Percentiles rank a stretch among this genome's conserved stretches.
phyloP scores from a whole-genome alignment of 2,888 invertebrate genomes.

The Ceriagrion tenellum region DNA sequence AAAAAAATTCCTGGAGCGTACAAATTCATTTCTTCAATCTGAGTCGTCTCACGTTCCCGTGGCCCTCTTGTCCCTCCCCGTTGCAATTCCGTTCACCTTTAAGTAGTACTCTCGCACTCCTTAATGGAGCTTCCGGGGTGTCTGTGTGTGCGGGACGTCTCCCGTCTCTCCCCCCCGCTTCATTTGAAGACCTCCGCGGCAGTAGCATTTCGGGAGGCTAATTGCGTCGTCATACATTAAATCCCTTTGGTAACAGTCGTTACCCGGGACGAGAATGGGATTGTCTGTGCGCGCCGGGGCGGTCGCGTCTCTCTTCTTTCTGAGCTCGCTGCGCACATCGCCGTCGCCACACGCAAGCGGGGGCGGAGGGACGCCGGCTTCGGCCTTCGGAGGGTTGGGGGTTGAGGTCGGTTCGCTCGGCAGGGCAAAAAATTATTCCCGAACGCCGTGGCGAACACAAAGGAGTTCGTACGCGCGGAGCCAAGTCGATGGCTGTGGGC shows the following conservation, averaged over 20 bases:
- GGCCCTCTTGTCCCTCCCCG: background rate
- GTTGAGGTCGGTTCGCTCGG: background rate
- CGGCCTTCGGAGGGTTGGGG: background rate
- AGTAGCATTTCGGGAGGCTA: slow-evolving; percentile 51
- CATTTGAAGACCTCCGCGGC: slow-evolving; percentile 46
- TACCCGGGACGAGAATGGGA: slow-evolving; percentile 55
- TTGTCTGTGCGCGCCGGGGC: slow-evolving; percentile 33
- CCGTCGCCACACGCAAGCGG: background rate
- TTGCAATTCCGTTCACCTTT: background rate
- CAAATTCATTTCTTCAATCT: background rate
- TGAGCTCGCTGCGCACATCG: background rate
- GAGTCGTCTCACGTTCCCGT: background rate
- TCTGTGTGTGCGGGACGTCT: background rate
- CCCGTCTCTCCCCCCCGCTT: background rate
- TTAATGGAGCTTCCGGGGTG: background rate
- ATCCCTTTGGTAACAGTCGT: slow-evolving; percentile 24
- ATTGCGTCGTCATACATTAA: slow-evolving; percentile 53
- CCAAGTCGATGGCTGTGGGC: slow-evolving; percentile 20
- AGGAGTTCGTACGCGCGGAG: background rate
- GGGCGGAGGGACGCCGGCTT: background rate
- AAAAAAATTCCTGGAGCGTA: background rate
- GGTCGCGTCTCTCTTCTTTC: background rate
- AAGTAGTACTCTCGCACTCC: background rate
- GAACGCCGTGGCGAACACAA: background rate
- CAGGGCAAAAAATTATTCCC: slow-evolving; percentile 13